phyloP scores from a whole-genome alignment of 2,888 invertebrate genomes.

The Stegophylla sp. region DNA sequence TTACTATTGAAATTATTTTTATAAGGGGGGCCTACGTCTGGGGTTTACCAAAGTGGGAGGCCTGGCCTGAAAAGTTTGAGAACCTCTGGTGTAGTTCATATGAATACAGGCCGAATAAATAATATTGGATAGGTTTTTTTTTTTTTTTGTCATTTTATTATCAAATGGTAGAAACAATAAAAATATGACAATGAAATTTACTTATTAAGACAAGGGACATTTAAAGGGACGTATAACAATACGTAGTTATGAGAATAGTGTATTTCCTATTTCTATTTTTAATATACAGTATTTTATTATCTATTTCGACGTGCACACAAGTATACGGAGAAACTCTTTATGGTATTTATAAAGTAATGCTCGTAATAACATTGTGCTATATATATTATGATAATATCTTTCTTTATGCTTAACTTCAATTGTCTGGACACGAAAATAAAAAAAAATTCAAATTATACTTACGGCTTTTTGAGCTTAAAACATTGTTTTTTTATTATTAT shows the following conservation, averaged over 20 bases:
- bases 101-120: too few species aligned
- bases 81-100: too few species aligned
- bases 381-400: constrained; percentile 22
- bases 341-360: background rate
- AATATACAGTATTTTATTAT: background rate
- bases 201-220: background rate
- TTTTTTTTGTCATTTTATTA: too few species aligned
- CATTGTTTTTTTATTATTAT: too few species aligned
- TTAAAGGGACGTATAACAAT: background rate
- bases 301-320: background rate
- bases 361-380: background rate
- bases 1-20: too few species aligned
- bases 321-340: background rate
- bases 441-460: background rate
- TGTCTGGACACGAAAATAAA: background rate
- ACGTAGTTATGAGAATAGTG: background rate
- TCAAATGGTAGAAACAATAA: too few species aligned
- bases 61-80: too few species aligned
- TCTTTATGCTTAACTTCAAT: background rate
- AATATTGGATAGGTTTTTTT: too few species aligned
- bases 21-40: too few species aligned
- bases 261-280: background rate
- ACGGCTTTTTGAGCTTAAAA: background rate
- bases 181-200: too few species aligned
- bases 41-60: too few species aligned